Evolutionary conservation across 1,140 invertebrate species (phyloP), one percentile per base, ranked within the genome.

Genomic region (Drosophila insularis): DNA sequence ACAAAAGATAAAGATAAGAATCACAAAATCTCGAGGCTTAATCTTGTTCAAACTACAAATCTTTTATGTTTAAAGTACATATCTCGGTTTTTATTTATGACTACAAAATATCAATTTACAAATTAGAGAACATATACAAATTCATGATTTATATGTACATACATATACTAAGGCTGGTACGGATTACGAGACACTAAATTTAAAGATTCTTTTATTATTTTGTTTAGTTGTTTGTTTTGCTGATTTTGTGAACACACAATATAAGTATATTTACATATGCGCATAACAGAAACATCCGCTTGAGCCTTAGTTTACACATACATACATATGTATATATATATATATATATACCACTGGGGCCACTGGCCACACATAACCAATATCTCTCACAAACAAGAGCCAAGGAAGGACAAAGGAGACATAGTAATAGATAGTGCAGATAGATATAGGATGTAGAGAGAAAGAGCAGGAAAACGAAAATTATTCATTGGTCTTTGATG

Each of bases 81-180:
- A 77, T 63, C 58, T 55, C 58, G 55, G 55, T 60, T 87, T 43
- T 86, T 86, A 86, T 87, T 86, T 79, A 87, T 81, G 82, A 78
- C 74, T 87, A 82, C 79, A 69, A 87, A 86, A 86, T 79, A 87
- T 79, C 75, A 82, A 86, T 86, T 77, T 87, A 86, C 79, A 86
- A 87, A 86, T 87, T 82, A 82, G 79, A 87, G 79, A 79, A 87
- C 78, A 86, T 87, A 81, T 81, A 86, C 71, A 86, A 87, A 82
- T 87, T 87, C 65, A 71, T 87, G 73, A 79, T 80, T 79, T 69
- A 73, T 73, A 72, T 84, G 78, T 81, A 85, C 65, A 81, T 81
- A 81, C 68, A 81, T 81, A 81, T 43, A 87, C 74, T 78, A 86
- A 68, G 81, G 81, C 81, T 78, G 81, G 58, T 56, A 68, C 66